Base-by-base conservation (phyloP, 2,113 vertebrate species). In the Aplodontia rufa region DNA sequence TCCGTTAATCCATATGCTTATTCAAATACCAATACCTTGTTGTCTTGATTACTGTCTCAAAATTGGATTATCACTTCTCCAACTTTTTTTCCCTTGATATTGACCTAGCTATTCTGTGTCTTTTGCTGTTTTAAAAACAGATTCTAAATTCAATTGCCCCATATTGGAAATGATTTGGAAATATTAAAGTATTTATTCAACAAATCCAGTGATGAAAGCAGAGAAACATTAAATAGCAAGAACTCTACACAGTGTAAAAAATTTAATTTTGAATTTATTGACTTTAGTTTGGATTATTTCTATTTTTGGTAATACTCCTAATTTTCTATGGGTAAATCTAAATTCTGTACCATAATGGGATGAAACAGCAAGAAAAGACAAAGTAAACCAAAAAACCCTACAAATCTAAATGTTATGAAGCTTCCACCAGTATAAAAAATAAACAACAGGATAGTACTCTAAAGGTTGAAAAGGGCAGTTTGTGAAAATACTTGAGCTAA, bases 201-300 rank as follows among this genome's bases (percentile, higher is more conserved):
- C 28, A 47, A 76, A 40, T 40, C 32, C 35, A 40, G 9, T 68
- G 6, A 68, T 12, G 11, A 47, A 83, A 76, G 58, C 20, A 68
- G 5, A 83, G 26, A 64, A 66, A 47, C 2, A 76, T 75, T 94
- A 13, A 55, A 68, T 20, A 58, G 6, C 58, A 28, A 45, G 16
- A 16, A 6, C 30, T 89, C 26, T 58, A 89, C 2, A 32, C 53
- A 40, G 49, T 68, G 20, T 11, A 84, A 84, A 90, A 37, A 1
- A 58, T 68, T 82, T 68, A 47, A 64, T 76, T 82, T 88, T 82
- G 47, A 76, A 68, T 83, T 83, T 76, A 94, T 28, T 94, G 58
- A 68, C 76, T 84, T 69, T 83, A 66, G 16, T 55, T 45, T 78
- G 20, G 6, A 76, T 47, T 69, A 69, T 90, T 72, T 76, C 62